phyloP scores from a whole-genome alignment of 1,140 invertebrate genomes.

The Neodiprion pinetum region DNA sequence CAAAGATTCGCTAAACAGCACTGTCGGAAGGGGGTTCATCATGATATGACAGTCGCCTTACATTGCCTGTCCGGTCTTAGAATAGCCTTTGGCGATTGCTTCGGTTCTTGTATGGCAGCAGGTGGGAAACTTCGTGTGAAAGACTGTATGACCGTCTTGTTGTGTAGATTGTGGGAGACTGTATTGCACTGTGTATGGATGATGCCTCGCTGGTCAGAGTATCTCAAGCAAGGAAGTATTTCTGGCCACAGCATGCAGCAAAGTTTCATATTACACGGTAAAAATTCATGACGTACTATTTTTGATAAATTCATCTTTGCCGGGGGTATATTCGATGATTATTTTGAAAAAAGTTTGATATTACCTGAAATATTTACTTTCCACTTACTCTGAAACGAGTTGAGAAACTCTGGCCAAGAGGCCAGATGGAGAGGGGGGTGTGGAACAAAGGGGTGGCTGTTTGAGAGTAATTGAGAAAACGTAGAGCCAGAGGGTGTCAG shows the following conservation, averaged over 20 bases:
- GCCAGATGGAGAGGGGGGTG: slow-evolving; percentile 32
- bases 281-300: no score
- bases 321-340: no score
- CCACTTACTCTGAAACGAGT: not conserved
- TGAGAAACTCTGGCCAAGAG: slow-evolving; percentile 17
- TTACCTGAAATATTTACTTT: no score
- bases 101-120: not conserved
- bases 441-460: slow-evolving; percentile 48
- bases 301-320: no score
- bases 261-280: no score
- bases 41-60: not conserved
- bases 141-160: not conserved
- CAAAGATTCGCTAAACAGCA: not conserved
- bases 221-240: not conserved
- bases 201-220: slow-evolving; percentile 3
- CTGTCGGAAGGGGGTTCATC: not conserved
- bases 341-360: no score
- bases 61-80: not conserved
- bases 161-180: not conserved
- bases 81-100: slow-evolving; percentile 1
- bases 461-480: slow-evolving; percentile 53
- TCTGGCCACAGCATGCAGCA: no score
- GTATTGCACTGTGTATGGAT: not conserved
- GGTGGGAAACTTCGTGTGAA: not conserved
- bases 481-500: slow-evolving; percentile 30